Evolutionary conservation across 2,797 vertebrate genomes (phyloP), one percentile per base, ranked within the genome.

Genomic region (Naso thynnoides): DNA sequence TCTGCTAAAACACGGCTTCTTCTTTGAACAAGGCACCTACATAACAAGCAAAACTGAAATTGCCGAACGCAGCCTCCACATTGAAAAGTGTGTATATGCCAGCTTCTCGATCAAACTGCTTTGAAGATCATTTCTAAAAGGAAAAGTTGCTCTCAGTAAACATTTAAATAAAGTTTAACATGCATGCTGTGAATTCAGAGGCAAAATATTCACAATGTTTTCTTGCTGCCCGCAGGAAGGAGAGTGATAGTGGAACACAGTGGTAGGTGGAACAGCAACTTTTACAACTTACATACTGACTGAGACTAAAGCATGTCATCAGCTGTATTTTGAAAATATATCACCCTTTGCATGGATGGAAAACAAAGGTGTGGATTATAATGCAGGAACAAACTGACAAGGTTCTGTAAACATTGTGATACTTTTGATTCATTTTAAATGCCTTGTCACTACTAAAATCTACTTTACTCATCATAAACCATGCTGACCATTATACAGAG

Each of bases 21-120:
- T 41, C 42, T 41, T 39, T 44, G 24, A 70, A 19, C 14, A 58
- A 67, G n/a, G 19, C 26, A 33, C n/a, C 26, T 33, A 55, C 23
- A 36, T 21, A 21, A 74, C 52, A 42, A 36, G 31, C n/a, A 60
- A 52, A 8, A 48, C 18, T 36, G 41, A 55, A 16, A 58, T 54
- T 54, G 45, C 38, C 44, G 15, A 67, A 8, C 41, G 16, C n/a
- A 68, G 24, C 42, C 55, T 23, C 45, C 39, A 52, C 15, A 44
- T 60, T 6, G 56, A 15, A 26, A 64, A 14, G 0, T 55, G 15
- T 42, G 6, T 5, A 24, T 0, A 26, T 10, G 47, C 45, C 14
- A 9, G 39, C 16, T 45, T 68, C 8, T 3, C n/a, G 18, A 21
- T 33, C 44, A 42, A 70, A 68, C 33, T n/a, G 18, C 29, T 38